These are phyloP conservation scores for Lophotis ruficrista DNA, from an alignment of 2,113 vertebrate genomes.

Conservation along the genomic window DNA sequence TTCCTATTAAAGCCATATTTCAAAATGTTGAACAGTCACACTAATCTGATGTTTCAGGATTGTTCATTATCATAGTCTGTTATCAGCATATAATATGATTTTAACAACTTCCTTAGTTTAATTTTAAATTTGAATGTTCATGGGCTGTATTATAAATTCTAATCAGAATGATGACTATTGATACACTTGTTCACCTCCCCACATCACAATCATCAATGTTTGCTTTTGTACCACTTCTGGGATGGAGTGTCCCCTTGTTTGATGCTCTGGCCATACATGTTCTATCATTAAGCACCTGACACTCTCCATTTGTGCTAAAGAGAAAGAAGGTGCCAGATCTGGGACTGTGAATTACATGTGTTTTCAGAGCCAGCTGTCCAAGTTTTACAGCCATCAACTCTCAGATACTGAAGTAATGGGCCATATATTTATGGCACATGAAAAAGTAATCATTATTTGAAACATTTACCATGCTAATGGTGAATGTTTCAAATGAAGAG, in stretches of 20 bases:
- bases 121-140: constrained; percentile 8
- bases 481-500: not conserved
- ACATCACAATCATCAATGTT: not conserved
- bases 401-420: not conserved
- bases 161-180: not conserved
- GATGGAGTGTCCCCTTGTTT: not conserved
- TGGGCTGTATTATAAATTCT: not conserved
- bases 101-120: constrained; percentile 14
- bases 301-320: not conserved
- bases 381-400: not conserved
- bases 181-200: not conserved
- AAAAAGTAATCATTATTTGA: not conserved
- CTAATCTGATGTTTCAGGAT: not conserved
- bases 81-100: not conserved
- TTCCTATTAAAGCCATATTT: constrained; percentile 9
- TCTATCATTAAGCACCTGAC: not conserved
- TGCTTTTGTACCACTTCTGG: not conserved
- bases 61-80: constrained; percentile 13
- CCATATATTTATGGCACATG: not conserved
- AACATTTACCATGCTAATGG: not conserved
- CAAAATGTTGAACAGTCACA: not conserved
- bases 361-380: not conserved
- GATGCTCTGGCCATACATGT: not conserved
- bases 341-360: not conserved
- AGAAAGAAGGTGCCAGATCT: not conserved